Conservation (phyloP, 2,888 invertebrate genomes). For the Candidula unifasciata region DNA sequence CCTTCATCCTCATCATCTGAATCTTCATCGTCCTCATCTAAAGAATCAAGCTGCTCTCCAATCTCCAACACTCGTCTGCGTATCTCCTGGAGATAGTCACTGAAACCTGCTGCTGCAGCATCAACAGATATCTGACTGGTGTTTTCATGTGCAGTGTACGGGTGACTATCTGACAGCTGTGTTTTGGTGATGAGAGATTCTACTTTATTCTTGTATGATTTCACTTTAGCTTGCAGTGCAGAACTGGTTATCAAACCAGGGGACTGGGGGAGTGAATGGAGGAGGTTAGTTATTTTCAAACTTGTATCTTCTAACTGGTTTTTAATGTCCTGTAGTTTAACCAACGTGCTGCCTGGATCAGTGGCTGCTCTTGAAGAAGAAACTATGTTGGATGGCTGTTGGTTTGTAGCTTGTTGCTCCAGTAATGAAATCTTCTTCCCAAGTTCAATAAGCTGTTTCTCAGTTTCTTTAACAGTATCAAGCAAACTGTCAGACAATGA, state of each 20-base stretch:
- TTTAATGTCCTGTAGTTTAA: slow-evolving; percentile 67
- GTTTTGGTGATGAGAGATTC: slow-evolving; percentile 37
- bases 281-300: slow-evolving; percentile 61
- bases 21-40: slow-evolving; percentile 66
- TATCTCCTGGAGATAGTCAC: slow-evolving; percentile 65
- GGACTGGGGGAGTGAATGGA: slow-evolving; percentile 57
- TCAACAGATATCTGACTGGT: slow-evolving; percentile 48
- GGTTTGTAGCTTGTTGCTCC: slow-evolving; percentile 58
- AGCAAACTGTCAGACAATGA: slow-evolving; percentile 27
- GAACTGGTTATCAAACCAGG: slow-evolving; percentile 31
- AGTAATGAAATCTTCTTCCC: slow-evolving; percentile 64
- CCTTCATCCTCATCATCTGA: slow-evolving; percentile 65
- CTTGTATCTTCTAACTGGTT: slow-evolving; percentile 63
- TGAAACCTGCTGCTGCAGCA: slow-evolving; percentile 58
- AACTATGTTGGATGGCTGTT: neutral
- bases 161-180: slow-evolving; percentile 50
- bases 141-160: slow-evolving; percentile 48
- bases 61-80: slow-evolving; percentile 61
- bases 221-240: slow-evolving; percentile 25
- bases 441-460: slow-evolving; percentile 63
- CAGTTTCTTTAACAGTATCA: slow-evolving; percentile 60
- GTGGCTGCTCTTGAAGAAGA: slow-evolving; percentile 20
- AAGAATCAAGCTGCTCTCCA: slow-evolving; percentile 58
- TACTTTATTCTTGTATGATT: slow-evolving; percentile 33
- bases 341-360: slow-evolving; percentile 55